These are phyloP conservation scores for Noctilio leporinus DNA, from an alignment of 2,113 vertebrate genomes.

Conservation along the genomic window DNA sequence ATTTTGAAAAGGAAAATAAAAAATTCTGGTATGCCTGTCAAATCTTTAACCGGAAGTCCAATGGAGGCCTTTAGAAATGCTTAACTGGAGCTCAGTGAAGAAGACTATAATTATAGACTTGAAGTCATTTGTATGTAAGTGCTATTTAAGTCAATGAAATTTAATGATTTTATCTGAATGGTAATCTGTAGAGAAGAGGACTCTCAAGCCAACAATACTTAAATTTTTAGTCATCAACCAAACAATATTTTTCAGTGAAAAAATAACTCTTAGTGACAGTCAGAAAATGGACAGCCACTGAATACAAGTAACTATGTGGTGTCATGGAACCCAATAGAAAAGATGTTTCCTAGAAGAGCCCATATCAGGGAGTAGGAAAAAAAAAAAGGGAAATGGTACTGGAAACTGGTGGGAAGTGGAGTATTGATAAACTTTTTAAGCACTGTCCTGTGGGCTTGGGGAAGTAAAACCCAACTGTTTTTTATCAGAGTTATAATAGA, in stretches of 20 bases:
- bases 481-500: not conserved
- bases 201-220: not conserved
- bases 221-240: not conserved
- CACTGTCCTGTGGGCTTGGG: not conserved
- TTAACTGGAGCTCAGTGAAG: not conserved
- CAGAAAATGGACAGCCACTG: not conserved
- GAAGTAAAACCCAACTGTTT: not conserved
- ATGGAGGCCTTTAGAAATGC: not conserved
- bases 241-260: not conserved
- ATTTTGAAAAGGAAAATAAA: not conserved
- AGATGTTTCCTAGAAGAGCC: not conserved
- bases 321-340: not conserved
- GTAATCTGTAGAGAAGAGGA: not conserved
- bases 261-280: not conserved
- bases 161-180: not conserved
- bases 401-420: not conserved
- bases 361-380: not conserved
- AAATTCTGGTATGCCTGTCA: not conserved
- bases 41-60: not conserved
- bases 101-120: not conserved
- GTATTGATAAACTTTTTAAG: not conserved
- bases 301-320: not conserved
- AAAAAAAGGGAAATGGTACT: not conserved
- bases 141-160: not conserved
- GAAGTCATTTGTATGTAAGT: not conserved